phyloP scores from a whole-genome alignment of 2,113 vertebrate genomes.

The Cyanoramphus novaezelandiae region DNA sequence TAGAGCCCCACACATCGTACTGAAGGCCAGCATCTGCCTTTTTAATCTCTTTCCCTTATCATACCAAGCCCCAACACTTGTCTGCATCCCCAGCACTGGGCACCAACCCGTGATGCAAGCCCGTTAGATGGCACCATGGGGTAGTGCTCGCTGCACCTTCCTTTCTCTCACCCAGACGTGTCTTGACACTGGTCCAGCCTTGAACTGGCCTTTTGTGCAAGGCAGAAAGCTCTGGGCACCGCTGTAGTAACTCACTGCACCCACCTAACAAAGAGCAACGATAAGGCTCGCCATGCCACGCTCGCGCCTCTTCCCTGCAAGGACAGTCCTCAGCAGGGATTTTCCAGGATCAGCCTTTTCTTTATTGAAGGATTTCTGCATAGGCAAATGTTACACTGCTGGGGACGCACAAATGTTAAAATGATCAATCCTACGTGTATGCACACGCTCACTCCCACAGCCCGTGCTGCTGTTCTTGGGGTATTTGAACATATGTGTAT shows the following conservation, averaged over 20 bases:
- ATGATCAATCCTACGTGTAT: neutral
- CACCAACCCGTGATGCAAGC: neutral
- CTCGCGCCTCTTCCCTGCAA: neutral
- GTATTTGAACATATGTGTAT: neutral
- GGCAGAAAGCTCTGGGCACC: neutral
- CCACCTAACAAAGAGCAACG: fast-evolving
- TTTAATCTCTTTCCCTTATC: neutral
- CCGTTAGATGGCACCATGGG: conserved; percentile 53
- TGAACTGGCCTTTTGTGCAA: neutral
- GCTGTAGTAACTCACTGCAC: neutral
- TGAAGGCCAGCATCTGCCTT: neutral
- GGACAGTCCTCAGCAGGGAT: neutral
- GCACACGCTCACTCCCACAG: neutral
- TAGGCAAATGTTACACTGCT: neutral
- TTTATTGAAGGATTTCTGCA: conserved; percentile 52
- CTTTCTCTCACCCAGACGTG: neutral
- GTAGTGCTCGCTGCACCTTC: neutral
- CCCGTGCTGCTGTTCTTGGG: neutral
- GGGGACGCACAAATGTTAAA: neutral
- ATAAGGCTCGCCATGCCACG: neutral
- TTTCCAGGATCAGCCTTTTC: conserved; percentile 36
- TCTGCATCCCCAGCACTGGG: neutral
- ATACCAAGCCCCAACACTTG: neutral
- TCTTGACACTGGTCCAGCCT: neutral
- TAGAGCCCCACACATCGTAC: neutral